These are phyloP conservation scores for Hypotaenidia okinawae DNA, from an alignment of 2,797 vertebrate genomes.

Conservation along the genomic window DNA sequence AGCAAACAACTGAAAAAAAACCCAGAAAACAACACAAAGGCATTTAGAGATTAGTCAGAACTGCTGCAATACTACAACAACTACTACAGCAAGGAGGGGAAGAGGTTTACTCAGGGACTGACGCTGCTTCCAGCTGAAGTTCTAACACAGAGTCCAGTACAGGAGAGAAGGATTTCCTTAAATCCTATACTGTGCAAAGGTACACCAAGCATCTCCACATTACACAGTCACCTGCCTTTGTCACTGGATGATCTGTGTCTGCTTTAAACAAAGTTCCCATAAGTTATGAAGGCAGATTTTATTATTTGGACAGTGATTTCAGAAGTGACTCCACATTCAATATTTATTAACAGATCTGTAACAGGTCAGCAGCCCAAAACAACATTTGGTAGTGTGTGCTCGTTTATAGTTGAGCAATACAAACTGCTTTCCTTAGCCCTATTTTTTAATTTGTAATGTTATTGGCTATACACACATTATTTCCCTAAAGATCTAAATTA, in stretches of 20 bases:
- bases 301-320: neutral
- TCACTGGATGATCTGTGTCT: neutral
- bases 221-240: neutral
- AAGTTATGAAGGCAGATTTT: neutral
- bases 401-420: neutral
- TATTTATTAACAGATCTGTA: neutral
- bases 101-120: neutral
- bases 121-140: neutral
- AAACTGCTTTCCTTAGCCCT: neutral
- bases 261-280: neutral
- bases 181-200: neutral
- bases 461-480: neutral
- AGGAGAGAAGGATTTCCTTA: neutral
- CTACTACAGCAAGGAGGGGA: neutral
- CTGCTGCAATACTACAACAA: neutral
- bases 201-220: neutral
- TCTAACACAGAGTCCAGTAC: neutral
- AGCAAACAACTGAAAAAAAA: conserved; percentile 90
- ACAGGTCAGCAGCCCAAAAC: neutral
- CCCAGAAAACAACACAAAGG: neutral
- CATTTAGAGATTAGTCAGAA: neutral
- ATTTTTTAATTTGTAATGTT: neutral
- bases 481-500: neutral
- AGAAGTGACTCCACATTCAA: accelerated
- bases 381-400: neutral